Conservation (phyloP, 2,797 vertebrate species). For the Atherinosoma microstoma region DNA sequence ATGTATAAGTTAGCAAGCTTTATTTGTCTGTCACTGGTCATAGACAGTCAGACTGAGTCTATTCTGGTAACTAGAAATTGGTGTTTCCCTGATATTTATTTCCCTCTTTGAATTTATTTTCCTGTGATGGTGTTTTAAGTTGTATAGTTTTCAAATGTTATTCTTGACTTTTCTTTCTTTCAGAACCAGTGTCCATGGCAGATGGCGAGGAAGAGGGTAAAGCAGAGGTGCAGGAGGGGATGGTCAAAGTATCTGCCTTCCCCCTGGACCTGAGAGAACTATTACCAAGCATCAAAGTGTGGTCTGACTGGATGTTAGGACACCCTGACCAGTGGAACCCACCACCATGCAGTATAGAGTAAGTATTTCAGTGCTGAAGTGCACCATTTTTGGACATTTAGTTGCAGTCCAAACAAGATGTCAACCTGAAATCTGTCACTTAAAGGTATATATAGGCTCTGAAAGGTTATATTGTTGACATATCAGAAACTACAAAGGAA, state of each 20-base stretch:
- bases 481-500: neutral
- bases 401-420: neutral
- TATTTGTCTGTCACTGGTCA: neutral
- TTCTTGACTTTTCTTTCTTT: constrained; percentile 20
- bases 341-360: constrained; percentile 88
- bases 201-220: constrained; percentile 71
- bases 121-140: neutral
- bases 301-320: constrained; percentile 99
- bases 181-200: constrained; percentile 77
- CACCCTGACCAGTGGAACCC: constrained; percentile 98
- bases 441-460: no score
- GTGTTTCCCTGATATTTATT: neutral
- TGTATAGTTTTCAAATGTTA: neutral
- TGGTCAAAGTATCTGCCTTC: constrained; percentile 92
- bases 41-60: neutral
- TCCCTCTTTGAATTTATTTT: neutral
- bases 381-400: neutral
- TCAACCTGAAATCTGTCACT: neutral
- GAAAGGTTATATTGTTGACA: neutral
- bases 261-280: constrained; percentile 91
- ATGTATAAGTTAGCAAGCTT: neutral
- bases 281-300: constrained; percentile 95
- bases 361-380: constrained; percentile 37
- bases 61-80: neutral
- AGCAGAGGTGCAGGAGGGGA: constrained; percentile 82